phyloP scores from a whole-genome alignment of 2,797 vertebrate species.

The Cyprinella venusta region DNA sequence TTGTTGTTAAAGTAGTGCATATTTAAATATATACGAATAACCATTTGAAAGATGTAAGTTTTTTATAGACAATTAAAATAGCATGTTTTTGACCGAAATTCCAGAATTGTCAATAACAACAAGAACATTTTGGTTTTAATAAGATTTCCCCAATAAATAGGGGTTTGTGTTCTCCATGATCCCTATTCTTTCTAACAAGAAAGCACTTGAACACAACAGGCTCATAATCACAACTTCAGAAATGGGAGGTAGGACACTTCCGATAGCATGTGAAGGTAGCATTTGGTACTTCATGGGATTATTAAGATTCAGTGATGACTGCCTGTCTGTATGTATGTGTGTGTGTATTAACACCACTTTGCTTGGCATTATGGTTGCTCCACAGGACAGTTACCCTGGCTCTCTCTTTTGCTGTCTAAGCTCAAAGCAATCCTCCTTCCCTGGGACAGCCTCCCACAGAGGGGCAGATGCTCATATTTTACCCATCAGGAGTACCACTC shows the following conservation, averaged over 20 bases:
- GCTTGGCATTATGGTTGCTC: constrained; percentile 67
- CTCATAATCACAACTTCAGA: not conserved
- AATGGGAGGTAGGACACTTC: not conserved
- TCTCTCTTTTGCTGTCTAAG: constrained; percentile 75
- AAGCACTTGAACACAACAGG: not conserved
- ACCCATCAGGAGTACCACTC: constrained; percentile 64
- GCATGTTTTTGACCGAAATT: not conserved
- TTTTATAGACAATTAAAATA: not conserved
- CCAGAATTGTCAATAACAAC: not conserved
- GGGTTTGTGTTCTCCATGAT: not conserved
- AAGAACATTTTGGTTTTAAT: not conserved
- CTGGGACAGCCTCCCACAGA: constrained; percentile 75
- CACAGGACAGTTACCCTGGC: constrained; percentile 68
- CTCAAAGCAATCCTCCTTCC: constrained; percentile 73
- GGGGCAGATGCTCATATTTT: constrained; percentile 78
- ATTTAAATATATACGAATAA: too few species aligned
- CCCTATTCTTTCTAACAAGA: not conserved
- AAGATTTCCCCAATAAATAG: not conserved
- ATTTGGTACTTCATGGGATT: not conserved
- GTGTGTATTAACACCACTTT: constrained; percentile 44
- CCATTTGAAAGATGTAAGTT: not conserved
- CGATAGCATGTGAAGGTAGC: not conserved
- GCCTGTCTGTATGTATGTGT: not conserved
- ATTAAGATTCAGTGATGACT: not conserved
- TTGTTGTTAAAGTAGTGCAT: too few species aligned